These are phyloP conservation scores for Allophyes oxyacanthae DNA, from an alignment of 2,888 invertebrate species.

Conservation along the genomic window DNA sequence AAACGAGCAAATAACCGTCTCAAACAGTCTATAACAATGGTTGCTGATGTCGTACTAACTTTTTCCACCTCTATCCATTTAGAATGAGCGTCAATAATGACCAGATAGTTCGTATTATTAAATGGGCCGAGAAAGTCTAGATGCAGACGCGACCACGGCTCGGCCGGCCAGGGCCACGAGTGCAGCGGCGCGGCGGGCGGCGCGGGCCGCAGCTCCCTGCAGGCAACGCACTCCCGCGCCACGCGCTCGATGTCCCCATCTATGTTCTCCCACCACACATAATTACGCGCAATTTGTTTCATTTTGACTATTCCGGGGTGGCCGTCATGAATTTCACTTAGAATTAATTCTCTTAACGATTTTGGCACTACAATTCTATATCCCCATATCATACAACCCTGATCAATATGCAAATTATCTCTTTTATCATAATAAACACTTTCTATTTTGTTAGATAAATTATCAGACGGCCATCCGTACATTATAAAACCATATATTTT, in stretches of 20 bases:
- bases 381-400: slow-evolving; percentile 37
- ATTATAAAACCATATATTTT: slow-evolving; percentile 1
- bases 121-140: slow-evolving; percentile 2
- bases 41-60: not conserved
- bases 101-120: not conserved
- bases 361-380: slow-evolving; percentile 40
- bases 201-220: slow-evolving; percentile 16
- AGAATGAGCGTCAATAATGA: slow-evolving; percentile 1
- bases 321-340: slow-evolving; percentile 41
- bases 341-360: slow-evolving; percentile 17
- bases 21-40: not conserved
- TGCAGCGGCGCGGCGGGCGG: slow-evolving; percentile 39
- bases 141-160: slow-evolving; percentile 23
- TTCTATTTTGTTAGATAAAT: not conserved
- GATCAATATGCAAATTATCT: slow-evolving; percentile 5
- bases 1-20: slow-evolving; percentile 1
- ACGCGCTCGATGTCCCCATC: slow-evolving; percentile 35
- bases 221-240: slow-evolving; percentile 5
- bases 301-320: slow-evolving; percentile 48
- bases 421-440: not conserved
- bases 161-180: slow-evolving; percentile 42
- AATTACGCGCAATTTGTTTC: slow-evolving; percentile 48
- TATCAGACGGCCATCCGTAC: not conserved
- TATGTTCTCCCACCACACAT: slow-evolving; percentile 46
- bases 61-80: not conserved